These are phyloP conservation scores for Brachionus asplanchnoidis DNA, from an alignment of 1,140 invertebrate species.

Conservation along the genomic window DNA sequence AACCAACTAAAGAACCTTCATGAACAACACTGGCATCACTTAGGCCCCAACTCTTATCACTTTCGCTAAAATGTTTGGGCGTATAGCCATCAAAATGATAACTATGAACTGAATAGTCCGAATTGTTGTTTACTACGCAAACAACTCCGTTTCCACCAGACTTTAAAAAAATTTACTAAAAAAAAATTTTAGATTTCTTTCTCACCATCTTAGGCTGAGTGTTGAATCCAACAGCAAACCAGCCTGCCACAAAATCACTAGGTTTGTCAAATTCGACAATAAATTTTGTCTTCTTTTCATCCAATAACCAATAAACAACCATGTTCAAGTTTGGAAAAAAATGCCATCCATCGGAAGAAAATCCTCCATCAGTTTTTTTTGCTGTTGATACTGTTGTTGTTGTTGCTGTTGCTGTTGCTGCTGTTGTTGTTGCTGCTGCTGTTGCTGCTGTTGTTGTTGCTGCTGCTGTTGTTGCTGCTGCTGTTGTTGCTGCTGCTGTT, in stretches of 20 bases:
- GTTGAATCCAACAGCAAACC: constrained; percentile 1
- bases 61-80: background rate
- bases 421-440: background rate
- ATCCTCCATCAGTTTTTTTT: background rate
- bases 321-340: background rate
- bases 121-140: background rate
- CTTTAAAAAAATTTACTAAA: background rate
- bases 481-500: background rate
- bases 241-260: background rate
- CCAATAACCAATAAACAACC: background rate
- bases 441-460: background rate
- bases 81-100: background rate
- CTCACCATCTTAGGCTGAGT: background rate
- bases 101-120: background rate
- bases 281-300: background rate
- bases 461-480: background rate
- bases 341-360: background rate
- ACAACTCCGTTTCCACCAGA: background rate
- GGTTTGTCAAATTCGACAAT: background rate
- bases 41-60: background rate
- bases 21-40: background rate
- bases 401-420: background rate
- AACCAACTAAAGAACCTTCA: background rate
- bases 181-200: background rate
- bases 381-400: background rate